These are phyloP conservation scores for Stercorarius parasiticus DNA, from an alignment of 2,113 vertebrate species.

Conservation along the genomic window DNA sequence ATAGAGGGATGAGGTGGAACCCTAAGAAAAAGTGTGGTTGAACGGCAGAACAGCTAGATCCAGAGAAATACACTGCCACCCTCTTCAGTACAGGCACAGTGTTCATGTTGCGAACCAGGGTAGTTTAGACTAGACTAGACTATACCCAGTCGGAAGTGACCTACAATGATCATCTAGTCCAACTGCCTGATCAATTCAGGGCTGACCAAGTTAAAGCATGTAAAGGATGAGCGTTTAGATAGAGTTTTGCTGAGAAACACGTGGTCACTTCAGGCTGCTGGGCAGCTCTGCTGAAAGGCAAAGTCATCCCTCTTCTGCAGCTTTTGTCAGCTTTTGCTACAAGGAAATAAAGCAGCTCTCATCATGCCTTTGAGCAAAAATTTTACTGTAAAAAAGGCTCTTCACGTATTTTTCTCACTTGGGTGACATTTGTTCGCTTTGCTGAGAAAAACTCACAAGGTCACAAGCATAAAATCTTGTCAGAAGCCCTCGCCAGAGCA, in stretches of 20 bases:
- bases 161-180: not conserved
- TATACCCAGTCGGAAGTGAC: not conserved
- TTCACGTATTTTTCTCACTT: constrained; percentile 29
- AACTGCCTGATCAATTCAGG: not conserved
- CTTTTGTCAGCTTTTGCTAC: not conserved
- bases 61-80: not conserved
- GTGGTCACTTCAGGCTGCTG: not conserved
- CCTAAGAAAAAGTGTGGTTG: not conserved
- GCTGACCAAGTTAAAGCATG: not conserved
- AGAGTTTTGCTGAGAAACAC: not conserved
- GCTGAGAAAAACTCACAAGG: constrained; percentile 11
- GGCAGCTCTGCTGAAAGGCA: not conserved
- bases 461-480: constrained; percentile 3
- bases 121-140: not conserved
- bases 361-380: constrained; percentile 6
- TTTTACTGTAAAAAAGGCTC: not conserved
- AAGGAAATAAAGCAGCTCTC: not conserved
- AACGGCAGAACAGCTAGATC: not conserved
- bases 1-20: not conserved
- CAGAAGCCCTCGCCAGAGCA: not conserved
- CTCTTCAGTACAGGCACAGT: not conserved
- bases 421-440: constrained; percentile 19
- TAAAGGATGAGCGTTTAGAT: not conserved
- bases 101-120: not conserved
- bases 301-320: not conserved